Conservation (phyloP, 2,797 vertebrate genomes). For the Stomatorhinus walkeri region DNA sequence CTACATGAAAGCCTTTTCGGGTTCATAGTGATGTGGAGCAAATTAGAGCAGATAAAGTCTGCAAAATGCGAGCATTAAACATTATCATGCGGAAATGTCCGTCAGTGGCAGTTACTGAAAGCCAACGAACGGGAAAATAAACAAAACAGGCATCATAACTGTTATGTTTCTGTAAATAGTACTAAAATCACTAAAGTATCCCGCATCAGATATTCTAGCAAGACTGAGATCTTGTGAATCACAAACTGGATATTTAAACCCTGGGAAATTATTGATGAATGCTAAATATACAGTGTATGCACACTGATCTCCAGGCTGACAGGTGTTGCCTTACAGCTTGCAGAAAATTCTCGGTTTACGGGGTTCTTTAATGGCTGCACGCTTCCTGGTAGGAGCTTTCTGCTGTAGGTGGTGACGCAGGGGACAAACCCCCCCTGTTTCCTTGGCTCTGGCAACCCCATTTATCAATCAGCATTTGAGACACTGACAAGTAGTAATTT, state of each 20-base stretch:
- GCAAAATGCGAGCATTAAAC: slow-evolving; percentile 51
- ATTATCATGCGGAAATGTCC: slow-evolving; percentile 30
- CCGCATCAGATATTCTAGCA: neutral
- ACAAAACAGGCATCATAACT: slow-evolving; percentile 31
- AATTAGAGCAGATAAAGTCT: slow-evolving; percentile 17
- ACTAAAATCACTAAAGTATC: neutral
- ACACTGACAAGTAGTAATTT: slow-evolving; percentile 98
- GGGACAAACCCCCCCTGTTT: slow-evolving; percentile 71
- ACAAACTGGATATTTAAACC: neutral
- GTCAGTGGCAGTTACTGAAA: slow-evolving; percentile 25
- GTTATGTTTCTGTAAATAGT: slow-evolving; percentile 30
- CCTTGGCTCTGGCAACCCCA: slow-evolving; percentile 81
- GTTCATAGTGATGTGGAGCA: slow-evolving; percentile 15
- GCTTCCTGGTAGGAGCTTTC: slow-evolving; percentile 14
- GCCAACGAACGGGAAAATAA: slow-evolving; percentile 2
- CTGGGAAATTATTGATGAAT: neutral
- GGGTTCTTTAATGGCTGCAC: neutral
- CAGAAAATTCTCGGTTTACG: neutral
- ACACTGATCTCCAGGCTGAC: neutral
- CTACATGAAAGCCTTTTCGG: neutral
- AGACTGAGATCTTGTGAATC: neutral
- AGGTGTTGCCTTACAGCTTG: neutral
- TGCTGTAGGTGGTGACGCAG: slow-evolving; percentile 54
- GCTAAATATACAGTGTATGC: neutral
- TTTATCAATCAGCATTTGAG: slow-evolving; percentile 96